Evolutionary conservation across 2,797 vertebrate genomes (phyloP).

Genomic region (Sciurus vulgaris): DNA sequence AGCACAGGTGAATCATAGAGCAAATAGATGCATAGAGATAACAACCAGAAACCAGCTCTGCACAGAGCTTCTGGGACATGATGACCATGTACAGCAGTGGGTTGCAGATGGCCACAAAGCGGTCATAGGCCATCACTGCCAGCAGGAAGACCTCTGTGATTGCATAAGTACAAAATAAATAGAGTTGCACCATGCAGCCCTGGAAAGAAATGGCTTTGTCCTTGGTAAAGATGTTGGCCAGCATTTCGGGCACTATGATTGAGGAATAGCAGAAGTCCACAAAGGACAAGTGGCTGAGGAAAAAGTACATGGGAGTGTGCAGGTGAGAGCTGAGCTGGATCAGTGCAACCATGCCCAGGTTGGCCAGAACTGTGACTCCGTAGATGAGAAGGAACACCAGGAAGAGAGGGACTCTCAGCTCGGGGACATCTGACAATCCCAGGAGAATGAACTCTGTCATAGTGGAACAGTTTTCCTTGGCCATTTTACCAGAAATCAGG

Average conservation of each 20-base stretch:
- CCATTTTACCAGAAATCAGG: background rate
- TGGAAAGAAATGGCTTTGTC: slow-evolving; percentile 62
- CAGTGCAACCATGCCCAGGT: slow-evolving; percentile 59
- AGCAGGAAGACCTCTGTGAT: slow-evolving; percentile 63
- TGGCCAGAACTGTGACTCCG: slow-evolving; percentile 49
- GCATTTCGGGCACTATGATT: slow-evolving; percentile 29
- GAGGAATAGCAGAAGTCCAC: slow-evolving; percentile 77
- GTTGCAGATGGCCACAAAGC: slow-evolving; percentile 71
- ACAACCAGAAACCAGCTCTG: slow-evolving; percentile 38
- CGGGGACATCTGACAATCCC: slow-evolving; percentile 51
- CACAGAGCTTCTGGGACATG: slow-evolving; percentile 23
- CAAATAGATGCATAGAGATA: slow-evolving; percentile 37
- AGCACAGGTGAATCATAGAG: slow-evolving; percentile 59
- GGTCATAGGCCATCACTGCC: slow-evolving; percentile 73
- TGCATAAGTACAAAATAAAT: slow-evolving; percentile 35
- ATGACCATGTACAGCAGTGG: slow-evolving; percentile 53
- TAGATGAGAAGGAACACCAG: slow-evolving; percentile 74
- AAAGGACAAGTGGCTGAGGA: slow-evolving; percentile 75
- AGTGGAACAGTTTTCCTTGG: background rate
- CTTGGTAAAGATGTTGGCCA: background rate
- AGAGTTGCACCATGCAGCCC: slow-evolving; percentile 55
- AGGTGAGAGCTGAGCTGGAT: slow-evolving; percentile 44
- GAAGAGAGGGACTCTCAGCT: slow-evolving; percentile 37
- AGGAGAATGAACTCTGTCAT: slow-evolving; percentile 54
- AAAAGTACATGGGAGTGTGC: slow-evolving; percentile 71